phyloP scores from a whole-genome alignment of 2,113 vertebrate genomes.

The Opisthocomus hoazin region DNA sequence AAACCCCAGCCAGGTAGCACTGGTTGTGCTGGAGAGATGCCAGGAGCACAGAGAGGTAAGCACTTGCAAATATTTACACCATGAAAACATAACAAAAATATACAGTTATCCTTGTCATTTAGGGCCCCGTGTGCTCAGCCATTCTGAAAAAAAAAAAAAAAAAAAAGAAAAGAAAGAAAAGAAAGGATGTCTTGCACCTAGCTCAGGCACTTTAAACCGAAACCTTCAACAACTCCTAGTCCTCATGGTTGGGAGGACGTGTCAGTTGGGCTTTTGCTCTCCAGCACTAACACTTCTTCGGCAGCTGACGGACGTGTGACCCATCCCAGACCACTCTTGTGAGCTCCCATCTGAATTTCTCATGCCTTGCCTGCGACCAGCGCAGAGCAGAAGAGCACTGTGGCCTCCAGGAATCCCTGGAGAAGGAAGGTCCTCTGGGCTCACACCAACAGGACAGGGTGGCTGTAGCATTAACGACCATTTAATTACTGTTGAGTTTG shows the following conservation, averaged over 20 bases:
- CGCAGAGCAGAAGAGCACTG: background rate
- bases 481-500: background rate
- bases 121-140: background rate
- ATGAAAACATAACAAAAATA: background rate
- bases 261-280: background rate
- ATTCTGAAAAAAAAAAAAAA: too few relatives aligned
- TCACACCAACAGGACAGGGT: background rate
- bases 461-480: background rate
- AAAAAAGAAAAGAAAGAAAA: background rate
- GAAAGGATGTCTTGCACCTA: background rate
- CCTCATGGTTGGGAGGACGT: background rate
- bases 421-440: background rate
- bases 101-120: background rate
- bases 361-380: background rate
- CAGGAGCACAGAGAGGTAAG: background rate
- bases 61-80: background rate
- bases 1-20: background rate
- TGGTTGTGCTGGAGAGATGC: background rate
- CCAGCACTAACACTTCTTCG: background rate
- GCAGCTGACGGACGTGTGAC: fast-evolving
- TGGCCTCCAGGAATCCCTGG: background rate
- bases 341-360: background rate
- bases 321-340: background rate
- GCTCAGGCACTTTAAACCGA: background rate
- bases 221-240: background rate